Evolutionary conservation across 2,113 vertebrate genomes (phyloP), one percentile per base, ranked within the genome.

Genomic region (Aix galericulata): DNA sequence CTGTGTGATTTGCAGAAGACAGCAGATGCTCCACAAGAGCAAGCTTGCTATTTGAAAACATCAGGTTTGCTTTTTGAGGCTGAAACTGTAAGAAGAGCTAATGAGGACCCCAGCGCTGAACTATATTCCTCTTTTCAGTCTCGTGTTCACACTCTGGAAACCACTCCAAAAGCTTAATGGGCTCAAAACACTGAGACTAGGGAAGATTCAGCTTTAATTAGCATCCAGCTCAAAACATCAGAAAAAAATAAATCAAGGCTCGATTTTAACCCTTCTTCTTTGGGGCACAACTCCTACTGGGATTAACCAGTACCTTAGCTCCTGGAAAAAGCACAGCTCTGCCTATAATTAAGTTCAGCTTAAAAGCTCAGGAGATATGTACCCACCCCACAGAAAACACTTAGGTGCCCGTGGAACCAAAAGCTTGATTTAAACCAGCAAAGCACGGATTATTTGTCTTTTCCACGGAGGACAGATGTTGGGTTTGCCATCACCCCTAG

Each of bases 131-230:
- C 59, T 16, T 36, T 82, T 58, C 59, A 91, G 32, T 9, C 53
- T 72, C 46, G 21, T 2, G 1, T 27, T 62, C 56, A 27, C 40
- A 8, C 27, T 62, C 69, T 60, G 74, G 52, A 84, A 89, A 55
- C 23, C 50, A n/a, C 71, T 72, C 4, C 0, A 46, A 74, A 85
- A 93, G 22, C 17, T 48, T 53, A 76, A 48, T 9, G 26, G 55
- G 38, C 60, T 74, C 87, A 78, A 85, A 93, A 34, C 21, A 82
- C 64, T 10, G 20, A 40, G 17, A 69, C 36, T 22, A 23, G 62
- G 68, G 25, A 81, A 91, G 66, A 68, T 21, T 76, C 59, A n/a
- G 25, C 42, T 87, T 83, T 87, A 92, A 94, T 73, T 87, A 80
- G 48, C 55, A 84, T 8, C 82, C 59, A 29, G 55, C 36, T 64